phyloP scores from a whole-genome alignment of 2,113 vertebrate species.

The Typhlomys cinereus region DNA sequence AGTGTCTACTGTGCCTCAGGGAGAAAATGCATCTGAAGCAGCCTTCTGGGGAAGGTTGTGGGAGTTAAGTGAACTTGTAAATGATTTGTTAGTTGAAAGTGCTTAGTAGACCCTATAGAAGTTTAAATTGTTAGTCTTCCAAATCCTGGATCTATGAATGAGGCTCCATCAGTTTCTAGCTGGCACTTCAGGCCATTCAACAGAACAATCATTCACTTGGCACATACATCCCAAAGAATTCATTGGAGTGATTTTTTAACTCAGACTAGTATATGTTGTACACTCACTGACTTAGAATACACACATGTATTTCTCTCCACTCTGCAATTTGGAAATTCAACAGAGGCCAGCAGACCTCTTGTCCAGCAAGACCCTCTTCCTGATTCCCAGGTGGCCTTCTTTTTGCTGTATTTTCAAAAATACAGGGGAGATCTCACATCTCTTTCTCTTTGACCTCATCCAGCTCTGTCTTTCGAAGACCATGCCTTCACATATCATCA shows the following conservation, averaged over 20 bases:
- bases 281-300: background rate
- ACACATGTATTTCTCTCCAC: background rate
- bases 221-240: background rate
- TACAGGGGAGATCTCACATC: background rate
- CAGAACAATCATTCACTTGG: background rate
- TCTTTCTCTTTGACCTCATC: background rate
- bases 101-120: background rate
- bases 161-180: background rate
- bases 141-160: background rate
- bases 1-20: background rate
- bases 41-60: background rate
- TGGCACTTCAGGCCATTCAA: background rate
- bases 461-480: background rate
- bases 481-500: background rate
- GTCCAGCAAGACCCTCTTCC: background rate
- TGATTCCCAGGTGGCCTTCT: background rate
- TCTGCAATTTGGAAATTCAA: background rate
- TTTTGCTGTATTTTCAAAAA: background rate
- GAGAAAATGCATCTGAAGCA: slow-evolving; percentile 23
- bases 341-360: background rate
- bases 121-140: background rate
- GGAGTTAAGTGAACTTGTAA: background rate
- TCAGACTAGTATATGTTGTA: background rate
- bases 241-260: background rate
- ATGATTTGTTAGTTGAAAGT: too few relatives aligned